Base-by-base conservation (phyloP, 2,797 vertebrate genomes). In the Tragelaphus eurycerus region DNA sequence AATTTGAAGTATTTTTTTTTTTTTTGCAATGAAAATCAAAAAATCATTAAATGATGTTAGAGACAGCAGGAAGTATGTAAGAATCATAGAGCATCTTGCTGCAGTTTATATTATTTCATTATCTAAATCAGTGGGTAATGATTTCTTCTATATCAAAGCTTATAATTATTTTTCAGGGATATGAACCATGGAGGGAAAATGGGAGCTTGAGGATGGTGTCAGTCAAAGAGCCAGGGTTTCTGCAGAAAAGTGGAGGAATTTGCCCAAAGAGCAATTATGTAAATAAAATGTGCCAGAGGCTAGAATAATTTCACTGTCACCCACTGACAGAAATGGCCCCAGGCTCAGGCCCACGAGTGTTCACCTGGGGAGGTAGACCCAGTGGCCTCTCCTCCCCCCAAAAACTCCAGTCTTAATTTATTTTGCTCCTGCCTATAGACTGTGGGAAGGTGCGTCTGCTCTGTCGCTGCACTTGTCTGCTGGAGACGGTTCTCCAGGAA, bases 131-230 rank as follows among this genome's bases (percentile, higher is more conserved):
- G 97, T 97, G 93, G 83, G 95, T 93, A 97, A 97, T 71, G 96
- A 96, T 97, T 97, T 95, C 96, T 94, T 97, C 86, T 84, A 81
- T 96, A 98, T 98, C 98, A 98, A 98, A 98, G 97, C 97, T 93
- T 29, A 81, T 97, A 97, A 98, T 98, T 96, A 97, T 96, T 98
- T 97, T 98, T 97, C 97, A 96, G 94, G 97, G 95, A 95, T 84
- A 34, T 31, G 81, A 96, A 57, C 94, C 79, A n/a, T 21, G 74
- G 89, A 97, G 59, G 43, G 23, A 50, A 94, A 60, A 64, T 57
- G 59, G 60, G 96, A 71, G 83, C 86, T 64, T 50, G 88, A 86
- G 95, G 92, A 71, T 31, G 83, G 62, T 34, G 97, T 83, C 87
- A 74, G 87, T 95, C 43, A 88, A 95, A 92, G 90, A 92, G 93